Evolutionary conservation across 2,888 invertebrate species (phyloP).

Genomic region (Limnephilus rhombicus): DNA sequence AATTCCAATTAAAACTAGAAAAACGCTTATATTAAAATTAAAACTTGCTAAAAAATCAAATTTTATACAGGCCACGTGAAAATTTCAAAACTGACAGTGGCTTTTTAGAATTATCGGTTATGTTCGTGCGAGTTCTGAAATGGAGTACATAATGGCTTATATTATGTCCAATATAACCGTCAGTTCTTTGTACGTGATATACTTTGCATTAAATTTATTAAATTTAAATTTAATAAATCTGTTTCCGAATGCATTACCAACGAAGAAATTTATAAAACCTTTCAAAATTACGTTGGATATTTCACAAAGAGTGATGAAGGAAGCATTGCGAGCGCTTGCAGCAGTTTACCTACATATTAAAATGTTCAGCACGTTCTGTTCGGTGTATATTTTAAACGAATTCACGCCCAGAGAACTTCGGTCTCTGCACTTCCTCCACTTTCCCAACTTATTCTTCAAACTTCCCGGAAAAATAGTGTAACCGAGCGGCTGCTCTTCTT

Average conservation of each 20-base stretch:
- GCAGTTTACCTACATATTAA: conserved; percentile 2
- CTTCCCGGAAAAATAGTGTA: conserved; percentile 61
- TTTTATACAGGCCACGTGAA: too few relatives aligned
- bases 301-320: neutral
- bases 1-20: too few relatives aligned
- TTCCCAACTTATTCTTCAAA: conserved; percentile 57
- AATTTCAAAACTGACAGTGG: too few relatives aligned
- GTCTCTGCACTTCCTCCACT: conserved; percentile 43
- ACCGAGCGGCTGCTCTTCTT: conserved; percentile 56
- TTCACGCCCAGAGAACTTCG: conserved; percentile 40
- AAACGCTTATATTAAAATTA: too few relatives aligned
- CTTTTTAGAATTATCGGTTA: neutral
- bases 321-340: neutral
- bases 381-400: conserved; percentile 42
- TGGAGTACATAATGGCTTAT: neutral
- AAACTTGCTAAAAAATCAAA: too few relatives aligned
- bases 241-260: neutral
- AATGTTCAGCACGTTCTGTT: conserved; percentile 8
- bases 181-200: neutral
- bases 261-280: neutral
- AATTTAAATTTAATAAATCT: neutral
- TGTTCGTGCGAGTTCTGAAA: neutral
- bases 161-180: neutral
- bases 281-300: neutral
- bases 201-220: neutral